phyloP scores from a whole-genome alignment of 2,113 vertebrate genomes.

The Alosa alosa region DNA sequence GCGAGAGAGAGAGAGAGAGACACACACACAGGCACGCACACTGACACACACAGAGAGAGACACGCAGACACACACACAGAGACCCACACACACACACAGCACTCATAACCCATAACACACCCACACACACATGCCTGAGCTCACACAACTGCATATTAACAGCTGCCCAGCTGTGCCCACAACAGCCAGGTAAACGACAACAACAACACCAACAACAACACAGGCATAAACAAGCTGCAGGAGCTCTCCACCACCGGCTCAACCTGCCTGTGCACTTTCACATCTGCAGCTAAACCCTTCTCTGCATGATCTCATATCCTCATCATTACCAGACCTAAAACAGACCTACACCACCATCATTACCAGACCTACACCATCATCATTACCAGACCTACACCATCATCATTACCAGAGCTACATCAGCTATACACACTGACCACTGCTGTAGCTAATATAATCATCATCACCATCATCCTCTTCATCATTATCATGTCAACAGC shows the following conservation, averaged over 20 bases:
- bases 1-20: neutral
- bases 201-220: neutral
- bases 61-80: neutral
- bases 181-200: neutral
- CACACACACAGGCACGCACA: neutral
- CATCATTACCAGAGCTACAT: too few relatives aligned
- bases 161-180: neutral
- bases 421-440: too few relatives aligned
- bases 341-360: too few relatives aligned
- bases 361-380: too few relatives aligned
- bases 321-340: neutral
- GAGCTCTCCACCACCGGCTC: neutral
- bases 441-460: too few relatives aligned
- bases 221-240: neutral
- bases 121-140: neutral
- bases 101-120: neutral
- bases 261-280: neutral
- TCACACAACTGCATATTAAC: constrained; percentile 9
- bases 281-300: neutral
- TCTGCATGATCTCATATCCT: neutral
- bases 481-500: too few relatives aligned
- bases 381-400: too few relatives aligned
- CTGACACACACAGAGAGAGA: neutral
- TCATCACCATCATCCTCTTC: too few relatives aligned
- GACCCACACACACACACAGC: neutral